Evolutionary conservation across 2,113 vertebrate species (phyloP).

Genomic region (Nibea albiflora): DNA sequence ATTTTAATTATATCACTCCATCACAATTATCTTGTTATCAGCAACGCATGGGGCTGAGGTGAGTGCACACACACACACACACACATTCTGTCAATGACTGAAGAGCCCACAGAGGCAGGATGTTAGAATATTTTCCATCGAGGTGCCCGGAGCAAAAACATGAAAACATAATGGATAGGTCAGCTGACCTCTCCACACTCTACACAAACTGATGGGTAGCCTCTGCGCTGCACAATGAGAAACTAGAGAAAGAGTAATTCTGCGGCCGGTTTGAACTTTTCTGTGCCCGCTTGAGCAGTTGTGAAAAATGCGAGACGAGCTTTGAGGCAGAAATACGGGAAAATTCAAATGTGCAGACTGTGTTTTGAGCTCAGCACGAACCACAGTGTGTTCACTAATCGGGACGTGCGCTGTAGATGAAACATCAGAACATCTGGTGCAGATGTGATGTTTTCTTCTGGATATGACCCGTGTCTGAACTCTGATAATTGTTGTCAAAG

Average conservation of each 20-base stretch:
- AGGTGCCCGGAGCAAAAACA: slow-evolving; percentile 25
- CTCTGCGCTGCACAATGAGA: not conserved
- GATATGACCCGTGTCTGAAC: not conserved
- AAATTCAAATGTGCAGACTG: not conserved
- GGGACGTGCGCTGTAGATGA: not conserved
- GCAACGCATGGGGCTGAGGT: not conserved
- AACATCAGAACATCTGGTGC: not conserved
- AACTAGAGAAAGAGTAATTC: not conserved
- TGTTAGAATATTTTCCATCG: slow-evolving; percentile 23
- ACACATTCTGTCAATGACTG: not conserved
- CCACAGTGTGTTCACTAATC: not conserved
- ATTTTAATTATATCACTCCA: slow-evolving; percentile 60
- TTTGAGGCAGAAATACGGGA: not conserved
- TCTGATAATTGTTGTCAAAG: not conserved
- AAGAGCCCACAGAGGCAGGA: not conserved
- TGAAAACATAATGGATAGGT: slow-evolving; percentile 51
- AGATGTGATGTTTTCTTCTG: not conserved
- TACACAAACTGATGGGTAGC: not conserved
- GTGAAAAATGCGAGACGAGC: not conserved
- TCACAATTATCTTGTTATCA: slow-evolving; percentile 55
- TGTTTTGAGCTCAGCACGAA: not conserved
- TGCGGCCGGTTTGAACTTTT: not conserved
- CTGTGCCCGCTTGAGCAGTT: not conserved
- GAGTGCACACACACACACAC: slow-evolving; percentile 6
- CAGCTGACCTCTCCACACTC: slow-evolving; percentile 23